Evolutionary conservation across 2,888 invertebrate species (phyloP), one percentile per base, ranked within the genome.

Genomic region (Cancer borealis): DNA sequence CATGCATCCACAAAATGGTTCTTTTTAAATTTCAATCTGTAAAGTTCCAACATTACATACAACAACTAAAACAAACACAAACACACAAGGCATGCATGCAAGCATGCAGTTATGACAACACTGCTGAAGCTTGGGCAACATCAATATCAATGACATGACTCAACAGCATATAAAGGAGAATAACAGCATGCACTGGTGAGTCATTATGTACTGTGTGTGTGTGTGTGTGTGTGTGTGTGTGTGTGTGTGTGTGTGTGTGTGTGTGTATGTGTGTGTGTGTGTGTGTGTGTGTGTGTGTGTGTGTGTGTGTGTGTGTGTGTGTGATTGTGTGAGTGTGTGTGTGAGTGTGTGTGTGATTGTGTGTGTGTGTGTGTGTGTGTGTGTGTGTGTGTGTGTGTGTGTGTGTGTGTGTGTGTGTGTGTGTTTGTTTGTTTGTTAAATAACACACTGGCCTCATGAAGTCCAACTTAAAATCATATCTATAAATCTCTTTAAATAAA

Each of bases 31-130:
- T 30, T 46, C 45, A 88, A 88, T 88, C 39, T 1, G 10, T 88
- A 49, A 79, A 39, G 26, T n/a, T 91, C 14, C 47, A 91, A 90
- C 30, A 93, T 45, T 46, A 93, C 60, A 89, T 46, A 66, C 66
- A 93, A 84, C 54, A 91, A 66, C 39, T n/a, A 87, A 84, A 12
- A 93, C 91, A 93, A 84, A 30, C 91, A 91, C 91, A 93, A 46
- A 93, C 84, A 93, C 93, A 93, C 91, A 93, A 87, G 79, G 91
- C 91, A 93, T 93, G 93, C 93, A 93, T 87, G 91, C 93, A 91
- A 91, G 93, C 93, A 93, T 93, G 93, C 93, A 93, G 93, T 93
- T 93, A 93, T 93, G 49, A 66, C 45, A 88, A 54, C 30, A 91
- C 60, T 45, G 30, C 54, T 87, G 3, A 93, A 93, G 93, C 93